Base-by-base conservation (phyloP, 2,113 vertebrate genomes). In the Solea solea region DNA sequence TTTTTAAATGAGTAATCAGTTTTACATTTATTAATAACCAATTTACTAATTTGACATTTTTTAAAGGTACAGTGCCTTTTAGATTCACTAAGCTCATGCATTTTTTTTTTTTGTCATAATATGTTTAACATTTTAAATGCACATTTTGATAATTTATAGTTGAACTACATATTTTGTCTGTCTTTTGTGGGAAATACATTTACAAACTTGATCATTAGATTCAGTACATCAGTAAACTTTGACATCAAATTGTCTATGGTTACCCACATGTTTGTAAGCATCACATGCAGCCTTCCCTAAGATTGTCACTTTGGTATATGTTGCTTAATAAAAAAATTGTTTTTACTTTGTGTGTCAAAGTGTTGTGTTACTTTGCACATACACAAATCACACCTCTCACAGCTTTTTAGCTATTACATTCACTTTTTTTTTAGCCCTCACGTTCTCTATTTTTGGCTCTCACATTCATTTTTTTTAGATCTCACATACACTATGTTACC, bases 311-410 rank as follows among this genome's bases (percentile, higher is more conserved):
- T 50, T 51, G 25, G 2, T 12, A 15, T 75, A 54, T 46, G 9
- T 40, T 68, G n/a, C 5, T 52, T 53, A 80, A 83, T 81, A 75
- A 86, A 81, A 50, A 1, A 14, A 44, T 9, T 51, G 8, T 69
- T 67, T 16, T 14, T 51, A 67, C 60, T 34, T 21, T 56, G 9
- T 4, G 6, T 82, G 14, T 68, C 7, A 4, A 27, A 7, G 1
- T 53, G 11, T 56, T 56, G 8, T 4, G 59, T 5, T 46, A 11
- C 57, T 45, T 50, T 69, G n/a, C 14, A 44, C 39, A 10, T 21
- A 21, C 21, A 21, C 21, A 21, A 21, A 21, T 1, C 21, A 21
- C 21, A 21, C 21, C 21, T 21, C 21, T 21, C 21, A 21, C 21
- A 1, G 21, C 21, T 21, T 10, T 46, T 46, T 8, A 46, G 44